Percentiles rank a stretch among this genome's conserved stretches.
These are phyloP conservation scores for Philaethria dido DNA, from an alignment of 2,888 invertebrate genomes.

Conservation along the genomic window DNA sequence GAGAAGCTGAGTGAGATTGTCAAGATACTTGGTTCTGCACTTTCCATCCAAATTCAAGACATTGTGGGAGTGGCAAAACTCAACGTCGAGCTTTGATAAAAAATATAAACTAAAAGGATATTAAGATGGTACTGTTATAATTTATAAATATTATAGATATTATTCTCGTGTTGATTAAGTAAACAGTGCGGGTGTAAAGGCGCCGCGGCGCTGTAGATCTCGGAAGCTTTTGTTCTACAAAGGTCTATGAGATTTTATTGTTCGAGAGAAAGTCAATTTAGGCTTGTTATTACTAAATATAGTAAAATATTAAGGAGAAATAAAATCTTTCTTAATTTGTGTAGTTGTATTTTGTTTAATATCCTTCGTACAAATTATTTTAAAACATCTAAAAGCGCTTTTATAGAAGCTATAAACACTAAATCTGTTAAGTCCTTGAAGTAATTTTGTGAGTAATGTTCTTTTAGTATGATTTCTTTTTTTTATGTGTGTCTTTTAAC, in stretches of 20 bases:
- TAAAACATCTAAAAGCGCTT: too few species aligned
- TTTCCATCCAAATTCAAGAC: too few species aligned
- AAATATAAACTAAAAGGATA: too few species aligned
- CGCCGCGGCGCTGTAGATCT: slow-evolving; percentile 12
- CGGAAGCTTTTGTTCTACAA: slow-evolving; percentile 22
- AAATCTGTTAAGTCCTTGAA: too few species aligned
- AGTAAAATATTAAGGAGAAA: neutral
- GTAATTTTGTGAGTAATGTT: too few species aligned
- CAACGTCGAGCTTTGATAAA: too few species aligned
- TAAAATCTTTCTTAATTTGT: neutral
- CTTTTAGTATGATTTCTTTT: neutral
- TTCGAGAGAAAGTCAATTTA: slow-evolving; percentile 21
- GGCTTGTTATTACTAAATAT: neutral
- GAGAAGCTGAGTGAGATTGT: too few species aligned
- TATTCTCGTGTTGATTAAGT: slow-evolving; percentile 1
- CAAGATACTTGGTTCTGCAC: too few species aligned
- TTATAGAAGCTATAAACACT: too few species aligned
- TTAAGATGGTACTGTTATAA: neutral
- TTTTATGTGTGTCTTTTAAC: neutral
- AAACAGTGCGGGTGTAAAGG: neutral
- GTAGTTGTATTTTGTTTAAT: too few species aligned
- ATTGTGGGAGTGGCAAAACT: too few species aligned
- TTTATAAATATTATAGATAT: neutral
- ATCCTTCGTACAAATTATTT: too few species aligned
- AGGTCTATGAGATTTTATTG: slow-evolving; percentile 30